phyloP scores from a whole-genome alignment of 2,797 vertebrate species.

The Helostoma temminkii region DNA sequence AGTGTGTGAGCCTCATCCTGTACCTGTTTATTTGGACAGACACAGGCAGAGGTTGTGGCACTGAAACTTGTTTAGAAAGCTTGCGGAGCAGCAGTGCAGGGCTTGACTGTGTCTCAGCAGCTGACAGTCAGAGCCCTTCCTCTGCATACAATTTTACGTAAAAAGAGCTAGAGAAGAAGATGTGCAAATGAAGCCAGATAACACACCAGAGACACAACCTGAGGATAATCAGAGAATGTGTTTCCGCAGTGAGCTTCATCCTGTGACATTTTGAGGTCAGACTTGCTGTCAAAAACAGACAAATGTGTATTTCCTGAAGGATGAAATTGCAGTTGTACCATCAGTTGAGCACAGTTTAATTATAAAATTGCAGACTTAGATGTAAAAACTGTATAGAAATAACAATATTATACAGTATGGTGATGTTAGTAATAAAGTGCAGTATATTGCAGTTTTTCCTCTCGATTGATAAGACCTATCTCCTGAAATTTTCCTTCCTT shows the following conservation, averaged over 20 bases:
- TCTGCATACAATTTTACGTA: conserved; percentile 60
- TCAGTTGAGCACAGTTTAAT: neutral
- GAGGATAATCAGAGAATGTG: conserved; percentile 32
- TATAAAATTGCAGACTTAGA: neutral
- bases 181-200: conserved; percentile 44
- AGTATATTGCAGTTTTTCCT: too few species aligned
- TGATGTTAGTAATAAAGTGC: too few species aligned
- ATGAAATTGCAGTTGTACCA: neutral
- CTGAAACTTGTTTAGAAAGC: conserved; percentile 66
- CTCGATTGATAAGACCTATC: too few species aligned
- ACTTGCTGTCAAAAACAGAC: conserved; percentile 2
- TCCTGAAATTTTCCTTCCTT: too few species aligned
- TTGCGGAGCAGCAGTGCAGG: conserved; percentile 47
- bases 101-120: conserved; percentile 50
- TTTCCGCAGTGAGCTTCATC: conserved; percentile 25
- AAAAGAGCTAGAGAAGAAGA: conserved; percentile 52
- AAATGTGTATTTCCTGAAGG: conserved; percentile 10
- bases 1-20: conserved; percentile 42
- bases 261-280: conserved; percentile 31
- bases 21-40: conserved; percentile 73
- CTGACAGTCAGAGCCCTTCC: conserved; percentile 59
- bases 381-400: too few species aligned
- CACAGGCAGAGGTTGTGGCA: conserved; percentile 54
- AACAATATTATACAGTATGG: too few species aligned
- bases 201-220: conserved; percentile 33